phyloP scores from a whole-genome alignment of 2,797 vertebrate genomes.

The Sebastes kiyomatsui region DNA sequence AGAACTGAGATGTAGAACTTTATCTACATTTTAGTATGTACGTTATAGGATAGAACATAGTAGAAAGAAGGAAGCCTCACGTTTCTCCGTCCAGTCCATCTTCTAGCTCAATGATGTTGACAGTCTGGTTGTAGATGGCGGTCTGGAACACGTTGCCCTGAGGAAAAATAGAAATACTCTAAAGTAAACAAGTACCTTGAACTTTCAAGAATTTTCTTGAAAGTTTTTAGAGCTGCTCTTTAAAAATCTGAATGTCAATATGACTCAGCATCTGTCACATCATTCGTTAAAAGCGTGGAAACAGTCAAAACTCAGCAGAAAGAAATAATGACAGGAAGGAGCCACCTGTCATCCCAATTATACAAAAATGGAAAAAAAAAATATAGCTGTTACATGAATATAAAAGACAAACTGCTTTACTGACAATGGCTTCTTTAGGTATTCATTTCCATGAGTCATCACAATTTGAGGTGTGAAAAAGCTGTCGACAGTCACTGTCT shows the following conservation, averaged over 20 bases:
- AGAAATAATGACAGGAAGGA: background rate
- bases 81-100: constrained; percentile 85
- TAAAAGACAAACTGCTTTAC: background rate
- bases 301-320: background rate
- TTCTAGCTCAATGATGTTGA: constrained; percentile 82
- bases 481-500: background rate
- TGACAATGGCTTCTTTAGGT: background rate
- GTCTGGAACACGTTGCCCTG: constrained; percentile 81
- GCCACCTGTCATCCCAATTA: background rate
- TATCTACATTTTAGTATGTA: background rate
- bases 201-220: background rate
- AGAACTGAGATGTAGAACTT: background rate
- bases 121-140: constrained; percentile 85
- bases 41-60: background rate
- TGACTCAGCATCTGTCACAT: background rate
- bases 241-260: background rate
- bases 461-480: background rate
- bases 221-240: background rate
- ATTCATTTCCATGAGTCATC: constrained; percentile 19
- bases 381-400: background rate
- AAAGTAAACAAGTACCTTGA: background rate
- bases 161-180: background rate
- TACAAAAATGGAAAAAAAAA: background rate
- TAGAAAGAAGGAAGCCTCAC: constrained; percentile 55
- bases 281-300: background rate